Percentiles rank a stretch among this genome's conserved stretches.
These are phyloP conservation scores for Bradypodion pumilum DNA, from an alignment of 2,797 vertebrate species.

Conservation along the genomic window DNA sequence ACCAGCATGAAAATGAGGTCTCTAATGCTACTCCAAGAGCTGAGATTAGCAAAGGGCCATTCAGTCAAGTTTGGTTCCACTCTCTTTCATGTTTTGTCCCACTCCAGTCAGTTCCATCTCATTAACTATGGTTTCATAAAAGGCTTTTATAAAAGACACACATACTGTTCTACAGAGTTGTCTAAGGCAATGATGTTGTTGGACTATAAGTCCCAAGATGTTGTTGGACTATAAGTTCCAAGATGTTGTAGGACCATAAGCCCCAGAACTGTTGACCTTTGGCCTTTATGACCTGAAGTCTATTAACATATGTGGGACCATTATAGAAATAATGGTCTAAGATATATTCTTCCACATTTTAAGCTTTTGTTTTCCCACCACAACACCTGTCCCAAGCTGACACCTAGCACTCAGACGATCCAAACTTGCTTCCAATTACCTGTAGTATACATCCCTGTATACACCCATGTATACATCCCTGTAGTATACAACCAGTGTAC, in stretches of 20 bases:
- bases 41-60: slow-evolving; percentile 21
- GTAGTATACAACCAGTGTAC: too few species aligned
- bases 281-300: background rate
- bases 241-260: background rate
- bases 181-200: background rate
- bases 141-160: background rate
- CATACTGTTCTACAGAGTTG: background rate
- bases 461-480: too few species aligned
- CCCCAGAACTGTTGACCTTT: background rate
- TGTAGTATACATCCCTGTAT: too few species aligned
- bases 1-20: slow-evolving; percentile 23
- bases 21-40: slow-evolving; percentile 17
- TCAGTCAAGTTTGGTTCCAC: background rate
- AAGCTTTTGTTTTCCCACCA: background rate
- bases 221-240: background rate
- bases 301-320: background rate
- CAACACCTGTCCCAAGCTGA: background rate
- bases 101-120: background rate
- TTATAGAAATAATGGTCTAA: too few species aligned
- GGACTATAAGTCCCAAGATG: background rate
- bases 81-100: background rate
- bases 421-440: background rate
- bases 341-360: background rate
- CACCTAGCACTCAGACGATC: background rate
- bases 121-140: background rate